These are phyloP conservation scores for Shinisaurus crocodilurus DNA, from an alignment of 2,113 vertebrate species.

Conservation along the genomic window DNA sequence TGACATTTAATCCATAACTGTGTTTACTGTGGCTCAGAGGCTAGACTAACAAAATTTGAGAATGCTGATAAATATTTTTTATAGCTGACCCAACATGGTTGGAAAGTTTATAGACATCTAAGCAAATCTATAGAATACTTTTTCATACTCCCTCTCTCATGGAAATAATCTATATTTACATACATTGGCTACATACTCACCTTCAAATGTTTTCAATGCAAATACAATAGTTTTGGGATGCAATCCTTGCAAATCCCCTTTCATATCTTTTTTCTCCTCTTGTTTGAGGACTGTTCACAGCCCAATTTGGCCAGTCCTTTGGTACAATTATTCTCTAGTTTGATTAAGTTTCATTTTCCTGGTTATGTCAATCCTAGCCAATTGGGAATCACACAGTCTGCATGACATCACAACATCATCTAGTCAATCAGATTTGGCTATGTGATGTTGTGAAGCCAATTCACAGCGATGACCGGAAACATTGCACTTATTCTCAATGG, in stretches of 20 bases:
- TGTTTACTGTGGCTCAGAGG: constrained; percentile 31
- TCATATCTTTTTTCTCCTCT: background rate
- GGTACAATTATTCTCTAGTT: background rate
- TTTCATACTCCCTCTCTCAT: background rate
- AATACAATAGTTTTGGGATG: background rate
- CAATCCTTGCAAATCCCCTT: background rate
- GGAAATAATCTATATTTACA: constrained; percentile 46
- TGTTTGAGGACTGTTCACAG: background rate
- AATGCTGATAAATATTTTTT: constrained; percentile 39
- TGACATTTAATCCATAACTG: constrained; percentile 56
- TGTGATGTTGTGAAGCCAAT: background rate
- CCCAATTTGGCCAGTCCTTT: background rate
- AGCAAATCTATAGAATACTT: constrained; percentile 32
- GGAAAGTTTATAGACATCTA: constrained; percentile 32
- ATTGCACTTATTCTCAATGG: background rate
- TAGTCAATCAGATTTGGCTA: background rate
- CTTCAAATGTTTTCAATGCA: background rate
- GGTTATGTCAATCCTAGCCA: background rate
- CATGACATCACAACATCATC: background rate
- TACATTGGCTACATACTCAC: background rate
- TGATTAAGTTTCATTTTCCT: background rate
- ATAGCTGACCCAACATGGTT: constrained; percentile 41
- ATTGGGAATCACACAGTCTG: background rate
- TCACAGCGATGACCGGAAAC: background rate
- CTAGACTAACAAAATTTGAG: constrained; percentile 53